Evolutionary conservation across 2,888 invertebrate species (phyloP).

Genomic region (Epirrhoe tristata): DNA sequence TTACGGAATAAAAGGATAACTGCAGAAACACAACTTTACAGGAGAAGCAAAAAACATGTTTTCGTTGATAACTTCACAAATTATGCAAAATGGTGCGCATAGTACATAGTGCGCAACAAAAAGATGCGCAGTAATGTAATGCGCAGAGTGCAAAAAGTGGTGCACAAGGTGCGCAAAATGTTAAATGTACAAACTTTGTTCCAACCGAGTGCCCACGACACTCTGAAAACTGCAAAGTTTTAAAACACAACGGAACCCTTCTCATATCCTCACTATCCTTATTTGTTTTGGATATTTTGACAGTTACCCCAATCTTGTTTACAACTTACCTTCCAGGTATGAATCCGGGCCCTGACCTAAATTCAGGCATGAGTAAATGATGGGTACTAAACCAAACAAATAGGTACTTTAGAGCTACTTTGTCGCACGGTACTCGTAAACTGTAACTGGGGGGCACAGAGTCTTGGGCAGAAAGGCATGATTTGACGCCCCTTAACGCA

Average conservation of each 20-base stretch:
- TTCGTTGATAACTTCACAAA: no score
- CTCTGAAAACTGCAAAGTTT: no score
- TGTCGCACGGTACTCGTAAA: slow-evolving; percentile 64
- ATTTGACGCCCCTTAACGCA: neutral
- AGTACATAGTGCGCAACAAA: no score
- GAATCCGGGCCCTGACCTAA: slow-evolving; percentile 51
- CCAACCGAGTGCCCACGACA: no score
- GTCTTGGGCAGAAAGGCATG: neutral
- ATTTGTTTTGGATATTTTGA: slow-evolving; percentile 7
- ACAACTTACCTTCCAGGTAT: slow-evolving; percentile 24
- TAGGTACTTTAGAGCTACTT: slow-evolving; percentile 65
- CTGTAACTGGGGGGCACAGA: slow-evolving; percentile 40
- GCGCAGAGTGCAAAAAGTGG: no score
- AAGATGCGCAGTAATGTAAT: no score
- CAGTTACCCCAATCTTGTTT: slow-evolving; percentile 7
- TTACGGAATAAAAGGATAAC: no score
- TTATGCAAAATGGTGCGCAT: no score
- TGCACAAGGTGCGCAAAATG: no score
- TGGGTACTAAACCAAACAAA: slow-evolving; percentile 68
- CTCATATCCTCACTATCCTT: neutral
- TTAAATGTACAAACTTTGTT: no score
- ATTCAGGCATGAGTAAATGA: slow-evolving; percentile 63
- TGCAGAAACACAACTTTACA: no score
- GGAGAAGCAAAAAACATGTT: no score
- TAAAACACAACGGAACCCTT: neutral